Evolutionary conservation across 2,797 vertebrate genomes (phyloP), one percentile per base, ranked within the genome.

Genomic region (Triplophysa yarkandensis): DNA sequence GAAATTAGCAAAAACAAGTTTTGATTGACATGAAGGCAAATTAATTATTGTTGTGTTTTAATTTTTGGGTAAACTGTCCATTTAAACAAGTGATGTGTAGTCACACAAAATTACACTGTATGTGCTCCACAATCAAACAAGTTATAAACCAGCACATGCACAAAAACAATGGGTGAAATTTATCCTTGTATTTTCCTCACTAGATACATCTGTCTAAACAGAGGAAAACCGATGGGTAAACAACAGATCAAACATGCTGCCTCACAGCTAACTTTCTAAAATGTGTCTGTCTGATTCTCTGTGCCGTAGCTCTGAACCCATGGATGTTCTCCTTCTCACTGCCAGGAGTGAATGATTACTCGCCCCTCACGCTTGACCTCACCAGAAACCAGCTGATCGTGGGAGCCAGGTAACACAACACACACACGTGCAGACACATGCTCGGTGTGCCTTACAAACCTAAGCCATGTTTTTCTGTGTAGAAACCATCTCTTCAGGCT

Each of bases 401-500:
- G 52, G 97, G 97, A 89, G 95, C 97, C 79, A 96, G 97, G 97
- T 98, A 93, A 93, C 23, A 9, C 1, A 30, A 27, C 57, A 65
- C 39, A 60, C 32, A 60, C 36, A 44, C 17, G 71, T 32, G 50
- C 48, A 74, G 4, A 65, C 43, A 50, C 55, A 16, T 17, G 28
- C 16, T 19, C 57, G 44, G 1, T 43, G 10, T 52, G n/a, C 4
- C 61, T 36, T 10, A n/a, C 50, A 80, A 36, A 75, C 36, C 23
- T 28, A 44, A 28, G 55, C 5, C 48, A 16, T 67, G 14, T 63
- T 4, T 83, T 69, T 84, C 86, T 79, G 4, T 83, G 77, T 92
- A 99, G 97, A 90, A 98, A 99, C 89, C 94, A 95, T 88, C 93
- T 99, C 86, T 99, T 98, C 92, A 93, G 94, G 82, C 92, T 99